Percentiles rank a stretch among this genome's conserved stretches.
Evolutionary conservation across 2,797 vertebrate species (phyloP).

Genomic region (Schizopygopsis malacanthus): DNA sequence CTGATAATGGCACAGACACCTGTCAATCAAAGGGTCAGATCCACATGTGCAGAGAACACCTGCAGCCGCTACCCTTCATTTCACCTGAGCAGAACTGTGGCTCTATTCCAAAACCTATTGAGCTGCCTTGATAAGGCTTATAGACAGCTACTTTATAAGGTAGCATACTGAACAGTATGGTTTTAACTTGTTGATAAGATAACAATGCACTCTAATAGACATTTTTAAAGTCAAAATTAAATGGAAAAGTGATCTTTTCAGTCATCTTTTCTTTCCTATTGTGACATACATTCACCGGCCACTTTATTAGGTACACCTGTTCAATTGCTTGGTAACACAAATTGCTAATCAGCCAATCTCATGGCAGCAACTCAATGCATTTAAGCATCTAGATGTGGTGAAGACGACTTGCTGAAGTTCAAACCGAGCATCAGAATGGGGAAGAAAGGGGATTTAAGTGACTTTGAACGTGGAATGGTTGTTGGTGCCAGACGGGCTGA

Average conservation of each 20-base stretch:
- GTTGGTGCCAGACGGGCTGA: too few species aligned
- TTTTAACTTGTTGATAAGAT: background rate
- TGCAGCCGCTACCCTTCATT: conserved; percentile 5
- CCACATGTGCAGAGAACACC: conserved; percentile 25
- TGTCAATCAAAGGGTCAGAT: conserved; percentile 5
- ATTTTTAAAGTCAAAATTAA: background rate
- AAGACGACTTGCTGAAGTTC: too few species aligned
- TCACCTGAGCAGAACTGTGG: conserved; percentile 2
- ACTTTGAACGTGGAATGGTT: too few species aligned
- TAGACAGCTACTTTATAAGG: background rate
- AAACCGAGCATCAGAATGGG: too few species aligned
- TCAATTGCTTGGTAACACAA: too few species aligned
- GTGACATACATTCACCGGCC: background rate
- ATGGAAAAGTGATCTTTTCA: background rate
- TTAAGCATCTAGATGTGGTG: too few species aligned
- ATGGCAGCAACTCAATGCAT: too few species aligned
- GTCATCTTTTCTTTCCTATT: background rate
- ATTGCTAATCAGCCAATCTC: too few species aligned
- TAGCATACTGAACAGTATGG: background rate
- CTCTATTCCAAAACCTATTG: background rate
- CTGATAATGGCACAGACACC: background rate
- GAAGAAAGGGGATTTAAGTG: too few species aligned
- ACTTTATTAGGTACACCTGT: too few species aligned
- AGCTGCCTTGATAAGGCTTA: background rate
- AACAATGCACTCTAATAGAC: background rate